Base-by-base conservation (phyloP, 2,797 vertebrate genomes). In the Gambelia wislizenii region DNA sequence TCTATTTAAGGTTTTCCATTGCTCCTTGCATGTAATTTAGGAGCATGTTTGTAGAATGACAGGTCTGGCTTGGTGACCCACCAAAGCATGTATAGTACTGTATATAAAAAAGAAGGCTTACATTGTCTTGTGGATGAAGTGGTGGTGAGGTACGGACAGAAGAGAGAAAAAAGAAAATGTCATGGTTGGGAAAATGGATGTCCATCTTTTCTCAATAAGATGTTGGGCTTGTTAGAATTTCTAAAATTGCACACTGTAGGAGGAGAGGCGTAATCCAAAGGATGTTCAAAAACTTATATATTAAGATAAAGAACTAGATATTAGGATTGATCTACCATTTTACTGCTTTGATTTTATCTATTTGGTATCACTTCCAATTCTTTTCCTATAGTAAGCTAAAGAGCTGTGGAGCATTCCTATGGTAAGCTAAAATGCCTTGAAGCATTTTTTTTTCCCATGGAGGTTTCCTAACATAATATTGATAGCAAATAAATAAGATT, bases 1-100 rank as follows among this genome's bases (percentile, higher is more conserved):
- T 83, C 25, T 76, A 49, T 86, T 93, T 76, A 91, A 93, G 89
- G 90, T 52, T 87, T 94, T 94, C 91, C 90, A 90, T 9, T 8
- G 49, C 70, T 93, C 89, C 47, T 91, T 83, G 59, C 85, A 90
- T 52, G n/a, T 25, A 16, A 54, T 87, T 88, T 92, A 91, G 61
- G 76, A 89, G 2, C 75, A 20, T 20, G 61, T 70, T 83, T 91
- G 42, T 25, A 81, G 84, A 81, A 87, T 42, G 30, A 87, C 2
- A 87, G 80, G 7, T 56, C 0, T 91, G 84, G 86, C 3, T 79
- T 87, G 18, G 42, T 14, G 14, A 59, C 39, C 67, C 49, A 80
- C 30, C 70, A 70, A 36, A 42, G 18, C n/a, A 52, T n/a, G 49
- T 36, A 77, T 75, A n/a, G n/a, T n/a, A n/a, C n/a, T n/a, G n/a